Evolutionary conservation across 2,888 invertebrate species (phyloP).

Genomic region (Chirona hameri): DNA sequence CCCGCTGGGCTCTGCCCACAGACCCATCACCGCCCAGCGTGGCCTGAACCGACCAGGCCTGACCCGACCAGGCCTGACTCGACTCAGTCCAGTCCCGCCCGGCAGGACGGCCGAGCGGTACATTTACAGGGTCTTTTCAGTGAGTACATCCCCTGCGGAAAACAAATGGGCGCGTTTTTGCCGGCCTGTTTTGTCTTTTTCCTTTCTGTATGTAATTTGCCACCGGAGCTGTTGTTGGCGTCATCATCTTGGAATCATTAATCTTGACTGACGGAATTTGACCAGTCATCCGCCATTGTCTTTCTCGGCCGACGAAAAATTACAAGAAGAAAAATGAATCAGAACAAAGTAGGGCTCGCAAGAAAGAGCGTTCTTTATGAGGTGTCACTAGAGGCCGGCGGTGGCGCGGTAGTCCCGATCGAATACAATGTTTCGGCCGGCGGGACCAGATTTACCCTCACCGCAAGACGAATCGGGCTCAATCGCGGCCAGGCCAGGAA

Average conservation of each 20-base stretch:
- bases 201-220: constrained; percentile 26
- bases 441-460: too few species aligned
- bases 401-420: too few species aligned
- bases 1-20: background rate
- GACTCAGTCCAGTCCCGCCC: background rate
- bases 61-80: background rate
- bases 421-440: too few species aligned
- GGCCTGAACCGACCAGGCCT: background rate
- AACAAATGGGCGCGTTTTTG: constrained; percentile 22
- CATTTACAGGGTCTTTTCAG: constrained; percentile 1
- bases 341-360: constrained; percentile 3
- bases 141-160: constrained; percentile 12
- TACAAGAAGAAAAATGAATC: constrained; percentile 29
- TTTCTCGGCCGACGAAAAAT: constrained; percentile 25
- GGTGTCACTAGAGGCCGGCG: background rate
- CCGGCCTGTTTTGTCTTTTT: constrained; percentile 24
- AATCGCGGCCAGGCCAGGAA: background rate
- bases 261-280: constrained; percentile 23
- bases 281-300: constrained; percentile 28
- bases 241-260: constrained; percentile 26
- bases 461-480: background rate
- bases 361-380: background rate
- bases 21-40: background rate
- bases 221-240: constrained; percentile 12
- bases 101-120: too few species aligned